Base-by-base conservation (phyloP, 2,797 vertebrate species). In the Erpetoichthys calabaricus region DNA sequence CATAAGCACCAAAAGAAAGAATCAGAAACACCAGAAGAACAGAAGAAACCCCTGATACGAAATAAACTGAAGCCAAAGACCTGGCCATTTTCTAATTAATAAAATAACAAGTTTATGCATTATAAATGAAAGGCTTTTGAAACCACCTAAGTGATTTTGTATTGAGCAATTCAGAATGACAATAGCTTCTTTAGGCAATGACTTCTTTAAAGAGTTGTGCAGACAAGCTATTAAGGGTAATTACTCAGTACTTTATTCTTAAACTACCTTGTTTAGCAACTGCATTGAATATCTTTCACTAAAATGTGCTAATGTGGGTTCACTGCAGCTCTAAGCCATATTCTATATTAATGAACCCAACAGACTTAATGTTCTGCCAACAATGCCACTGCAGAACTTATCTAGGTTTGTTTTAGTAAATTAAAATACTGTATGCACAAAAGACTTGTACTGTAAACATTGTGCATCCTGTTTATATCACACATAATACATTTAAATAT, bases 191-290 rank as follows among this genome's bases (percentile, higher is more conserved):
- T 66, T 62, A 57, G 68, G 64, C 46, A 56, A 6, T 54, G 65
- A 9, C 1, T 68, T 77, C 78, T 68, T 56, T 73, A 80, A 83
- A 65, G 61, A 46, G 68, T 45, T 63, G 72, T 74, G 67, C 74
- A 78, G 68, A 84, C 64, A 77, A 80, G 75, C 68, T 67, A 76
- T 71, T 79, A 80, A 65, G 63, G 70, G 67, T 86, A 88, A 86
- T 80, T 84, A 77, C 76, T 79, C 69, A 62, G 52, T 56, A 57
- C 51, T 45, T 58, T 60, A 68, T 64, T 54, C 45, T 42, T 57
- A 51, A 64, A 51, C 76, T 64, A 69, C 73, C 76, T 83, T 72
- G 80, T 72, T 79, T 66, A 81, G 72, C 69, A 83, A 79, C 56
- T 59, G 76, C 65, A 73, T 70, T 47, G 2, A 45, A 52, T 64